Evolutionary conservation across 2,888 invertebrate genomes (phyloP).

Genomic region (Loripinus fragilis): DNA sequence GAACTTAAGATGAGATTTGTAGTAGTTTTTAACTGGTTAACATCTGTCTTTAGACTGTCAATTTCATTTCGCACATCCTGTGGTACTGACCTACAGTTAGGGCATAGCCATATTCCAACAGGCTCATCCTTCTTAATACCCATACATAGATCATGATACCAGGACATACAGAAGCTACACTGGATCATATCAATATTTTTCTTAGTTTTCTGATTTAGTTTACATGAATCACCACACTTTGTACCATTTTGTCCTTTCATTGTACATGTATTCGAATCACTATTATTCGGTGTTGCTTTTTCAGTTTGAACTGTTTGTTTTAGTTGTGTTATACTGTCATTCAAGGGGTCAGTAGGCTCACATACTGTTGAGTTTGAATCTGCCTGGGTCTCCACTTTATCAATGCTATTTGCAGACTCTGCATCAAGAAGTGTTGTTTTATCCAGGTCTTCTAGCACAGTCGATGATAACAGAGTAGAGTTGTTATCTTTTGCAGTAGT

Average conservation of each 20-base stretch:
- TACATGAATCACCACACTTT: conserved; percentile 6
- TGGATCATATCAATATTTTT: background rate
- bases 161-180: background rate
- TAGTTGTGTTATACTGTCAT: background rate
- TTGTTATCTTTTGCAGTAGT: background rate
- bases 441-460: background rate
- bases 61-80: background rate
- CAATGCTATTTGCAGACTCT: background rate
- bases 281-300: background rate
- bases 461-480: background rate
- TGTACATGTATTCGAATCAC: background rate
- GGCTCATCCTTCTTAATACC: background rate
- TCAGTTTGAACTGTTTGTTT: background rate
- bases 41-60: background rate
- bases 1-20: background rate
- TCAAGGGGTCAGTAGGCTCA: background rate
- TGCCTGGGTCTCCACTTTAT: background rate
- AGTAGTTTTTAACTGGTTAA: background rate
- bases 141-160: background rate
- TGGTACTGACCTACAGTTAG: background rate
- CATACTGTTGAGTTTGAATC: background rate
- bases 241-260: background rate
- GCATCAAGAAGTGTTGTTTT: background rate
- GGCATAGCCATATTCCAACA: background rate
- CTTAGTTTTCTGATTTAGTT: background rate